A percentile compares a stretch with the other conserved stretches of the same genome.
These are phyloP conservation scores for Andrena fulva DNA, from an alignment of 2,888 invertebrate species.

Conservation along the genomic window DNA sequence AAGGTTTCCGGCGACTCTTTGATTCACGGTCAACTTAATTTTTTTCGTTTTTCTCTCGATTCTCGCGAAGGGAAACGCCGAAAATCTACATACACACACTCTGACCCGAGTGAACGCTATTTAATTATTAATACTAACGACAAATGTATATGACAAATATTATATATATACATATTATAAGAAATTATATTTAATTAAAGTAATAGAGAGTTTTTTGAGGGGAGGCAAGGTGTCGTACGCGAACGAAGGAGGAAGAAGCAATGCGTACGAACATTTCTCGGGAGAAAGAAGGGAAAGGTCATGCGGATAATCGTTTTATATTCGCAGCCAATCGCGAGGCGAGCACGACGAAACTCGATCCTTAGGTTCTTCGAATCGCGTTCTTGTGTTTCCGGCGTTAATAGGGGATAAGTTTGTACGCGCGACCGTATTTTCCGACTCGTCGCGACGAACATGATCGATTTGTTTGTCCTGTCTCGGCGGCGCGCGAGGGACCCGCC, in stretches of 20 bases:
- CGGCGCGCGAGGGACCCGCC: constrained; percentile 65
- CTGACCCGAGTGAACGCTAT: constrained; percentile 71
- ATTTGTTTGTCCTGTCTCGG: constrained; percentile 37
- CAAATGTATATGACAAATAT: constrained; percentile 68
- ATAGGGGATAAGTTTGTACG: constrained; percentile 48
- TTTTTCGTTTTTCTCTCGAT: constrained; percentile 43
- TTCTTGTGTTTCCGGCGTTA: constrained; percentile 35
- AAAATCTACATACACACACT: constrained; percentile 65
- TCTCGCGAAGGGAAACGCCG: constrained; percentile 60
- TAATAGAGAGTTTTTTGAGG: constrained; percentile 63
- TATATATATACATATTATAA: constrained; percentile 68
- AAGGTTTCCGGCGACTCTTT: constrained; percentile 70
- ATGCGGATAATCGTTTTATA: constrained; percentile 55
- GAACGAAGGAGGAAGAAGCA: constrained; percentile 18
- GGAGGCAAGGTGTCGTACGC: constrained; percentile 47
- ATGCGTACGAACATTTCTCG: constrained; percentile 11
- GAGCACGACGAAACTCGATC: constrained; percentile 34
- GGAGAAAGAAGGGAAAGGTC: constrained; percentile 2
- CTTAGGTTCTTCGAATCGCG: constrained; percentile 27
- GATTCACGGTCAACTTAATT: constrained; percentile 63
- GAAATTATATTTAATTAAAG: constrained; percentile 76
- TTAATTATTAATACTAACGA: constrained; percentile 72
- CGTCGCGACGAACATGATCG: constrained; percentile 27
- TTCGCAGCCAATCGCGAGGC: constrained; percentile 40
- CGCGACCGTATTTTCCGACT: constrained; percentile 38